Evolutionary conservation across 2,113 vertebrate genomes (phyloP).

Genomic region (Phycodurus eques): DNA sequence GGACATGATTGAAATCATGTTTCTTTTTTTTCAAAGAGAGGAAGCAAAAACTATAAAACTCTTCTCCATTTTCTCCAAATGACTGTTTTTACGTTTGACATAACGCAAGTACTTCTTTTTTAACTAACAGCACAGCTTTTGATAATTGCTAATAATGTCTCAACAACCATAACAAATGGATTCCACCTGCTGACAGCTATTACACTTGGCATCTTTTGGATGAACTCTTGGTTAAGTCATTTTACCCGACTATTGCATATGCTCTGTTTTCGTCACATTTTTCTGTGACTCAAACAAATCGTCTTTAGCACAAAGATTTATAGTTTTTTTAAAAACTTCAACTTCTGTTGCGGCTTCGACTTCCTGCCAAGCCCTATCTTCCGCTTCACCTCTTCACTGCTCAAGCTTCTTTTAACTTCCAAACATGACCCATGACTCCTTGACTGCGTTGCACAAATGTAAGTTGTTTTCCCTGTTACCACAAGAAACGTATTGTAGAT

Average conservation of each 20-base stretch:
- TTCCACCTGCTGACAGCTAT: conserved; percentile 15
- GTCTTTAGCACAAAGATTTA: conserved; percentile 7
- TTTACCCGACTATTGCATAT: conserved; percentile 15
- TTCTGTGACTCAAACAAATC: background rate
- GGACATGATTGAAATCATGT: background rate
- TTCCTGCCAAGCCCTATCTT: conserved; percentile 31
- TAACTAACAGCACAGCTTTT: background rate
- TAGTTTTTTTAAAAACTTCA: background rate
- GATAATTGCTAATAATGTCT: background rate
- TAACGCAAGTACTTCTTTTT: background rate
- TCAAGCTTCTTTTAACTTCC: conserved; percentile 5
- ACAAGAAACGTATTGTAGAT: background rate
- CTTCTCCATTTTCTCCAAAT: background rate
- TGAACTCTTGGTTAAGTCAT: conserved; percentile 1
- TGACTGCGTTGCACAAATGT: background rate
- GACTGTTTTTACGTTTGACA: background rate
- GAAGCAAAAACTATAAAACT: background rate
- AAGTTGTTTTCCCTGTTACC: background rate
- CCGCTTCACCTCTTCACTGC: conserved; percentile 2
- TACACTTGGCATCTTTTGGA: conserved; percentile 17
- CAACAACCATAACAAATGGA: background rate
- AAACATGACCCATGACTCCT: background rate
- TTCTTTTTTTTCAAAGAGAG: background rate
- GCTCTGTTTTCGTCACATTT: conserved; percentile 15
- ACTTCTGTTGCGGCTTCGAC: conserved; percentile 17